A percentile compares a stretch with the other conserved stretches of the same genome.
phyloP scores from a whole-genome alignment of 2,113 vertebrate genomes.

The Zapus hudsonius region DNA sequence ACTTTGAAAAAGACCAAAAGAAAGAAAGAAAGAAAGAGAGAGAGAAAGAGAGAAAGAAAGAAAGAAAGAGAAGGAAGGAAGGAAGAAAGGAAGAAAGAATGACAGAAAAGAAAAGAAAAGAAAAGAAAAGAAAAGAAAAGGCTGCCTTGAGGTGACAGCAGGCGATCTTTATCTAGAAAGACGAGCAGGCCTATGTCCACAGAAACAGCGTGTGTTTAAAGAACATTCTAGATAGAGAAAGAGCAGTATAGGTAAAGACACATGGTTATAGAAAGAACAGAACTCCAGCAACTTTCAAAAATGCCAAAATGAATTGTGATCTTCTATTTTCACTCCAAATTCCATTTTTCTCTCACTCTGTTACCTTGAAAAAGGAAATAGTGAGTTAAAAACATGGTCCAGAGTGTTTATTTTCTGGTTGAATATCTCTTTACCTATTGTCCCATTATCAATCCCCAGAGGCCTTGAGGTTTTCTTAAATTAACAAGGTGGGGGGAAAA shows the following conservation, averaged over 20 bases:
- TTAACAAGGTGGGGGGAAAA: not conserved
- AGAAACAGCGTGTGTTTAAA: not conserved
- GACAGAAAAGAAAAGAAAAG: no score
- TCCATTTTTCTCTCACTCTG: not conserved
- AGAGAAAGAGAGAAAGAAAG: no score
- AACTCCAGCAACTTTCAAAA: not conserved
- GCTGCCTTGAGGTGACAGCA: not conserved
- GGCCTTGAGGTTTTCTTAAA: constrained; percentile 17
- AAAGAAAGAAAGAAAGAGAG: no score
- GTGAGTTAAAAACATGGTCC: not conserved
- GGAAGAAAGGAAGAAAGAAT: no score
- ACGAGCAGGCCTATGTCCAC: not conserved
- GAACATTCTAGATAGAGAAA: not conserved
- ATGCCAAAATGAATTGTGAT: not conserved
- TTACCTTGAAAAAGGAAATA: not conserved
- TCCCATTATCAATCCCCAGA: constrained; percentile 32
- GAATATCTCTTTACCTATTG: constrained; percentile 56
- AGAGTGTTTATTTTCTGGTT: constrained; percentile 33
- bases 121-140: no score
- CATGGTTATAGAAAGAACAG: not conserved
- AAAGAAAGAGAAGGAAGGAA: no score
- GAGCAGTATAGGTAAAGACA: not conserved
- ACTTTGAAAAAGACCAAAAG: no score
- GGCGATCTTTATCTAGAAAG: not conserved
- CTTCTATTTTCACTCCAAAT: not conserved